phyloP scores from a whole-genome alignment of 2,797 vertebrate genomes.

The Gambusia yucatana region DNA sequence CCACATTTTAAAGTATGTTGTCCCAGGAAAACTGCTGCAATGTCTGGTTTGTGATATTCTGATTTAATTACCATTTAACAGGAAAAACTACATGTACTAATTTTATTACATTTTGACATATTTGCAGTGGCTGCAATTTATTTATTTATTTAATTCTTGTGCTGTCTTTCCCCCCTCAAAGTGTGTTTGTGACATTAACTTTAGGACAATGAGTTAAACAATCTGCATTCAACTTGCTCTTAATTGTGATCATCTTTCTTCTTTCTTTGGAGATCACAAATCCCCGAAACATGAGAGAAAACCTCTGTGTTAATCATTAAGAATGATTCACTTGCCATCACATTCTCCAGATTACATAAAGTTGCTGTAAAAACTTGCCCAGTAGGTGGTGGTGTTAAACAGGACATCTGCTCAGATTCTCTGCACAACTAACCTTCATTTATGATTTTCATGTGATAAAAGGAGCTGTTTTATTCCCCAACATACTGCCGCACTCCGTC shows the following conservation, averaged over 20 bases:
- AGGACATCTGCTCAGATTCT: not conserved
- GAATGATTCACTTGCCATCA: not conserved
- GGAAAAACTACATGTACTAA: too few species aligned
- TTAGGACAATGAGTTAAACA: not conserved
- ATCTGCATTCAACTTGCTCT: not conserved
- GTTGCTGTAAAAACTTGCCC: constrained; percentile 24
- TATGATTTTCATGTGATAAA: not conserved
- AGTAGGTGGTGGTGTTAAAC: constrained; percentile 58
- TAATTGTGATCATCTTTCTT: not conserved
- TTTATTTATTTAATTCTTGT: not conserved
- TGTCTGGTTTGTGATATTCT: not conserved
- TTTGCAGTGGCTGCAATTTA: too few species aligned
- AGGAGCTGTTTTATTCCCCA: not conserved
- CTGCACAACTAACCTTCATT: too few species aligned
- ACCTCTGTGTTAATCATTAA: not conserved
- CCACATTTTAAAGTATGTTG: not conserved
- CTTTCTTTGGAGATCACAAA: not conserved
- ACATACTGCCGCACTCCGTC: not conserved
- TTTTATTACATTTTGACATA: too few species aligned
- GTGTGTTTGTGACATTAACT: not conserved
- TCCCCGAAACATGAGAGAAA: not conserved
- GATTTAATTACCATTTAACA: not conserved
- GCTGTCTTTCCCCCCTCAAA: not conserved
- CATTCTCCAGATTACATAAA: not conserved
- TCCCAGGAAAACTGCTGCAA: not conserved